A percentile compares a stretch with the other conserved stretches of the same genome.
These are phyloP conservation scores for Acrobasis suavella DNA, from an alignment of 2,888 invertebrate species.

Conservation along the genomic window DNA sequence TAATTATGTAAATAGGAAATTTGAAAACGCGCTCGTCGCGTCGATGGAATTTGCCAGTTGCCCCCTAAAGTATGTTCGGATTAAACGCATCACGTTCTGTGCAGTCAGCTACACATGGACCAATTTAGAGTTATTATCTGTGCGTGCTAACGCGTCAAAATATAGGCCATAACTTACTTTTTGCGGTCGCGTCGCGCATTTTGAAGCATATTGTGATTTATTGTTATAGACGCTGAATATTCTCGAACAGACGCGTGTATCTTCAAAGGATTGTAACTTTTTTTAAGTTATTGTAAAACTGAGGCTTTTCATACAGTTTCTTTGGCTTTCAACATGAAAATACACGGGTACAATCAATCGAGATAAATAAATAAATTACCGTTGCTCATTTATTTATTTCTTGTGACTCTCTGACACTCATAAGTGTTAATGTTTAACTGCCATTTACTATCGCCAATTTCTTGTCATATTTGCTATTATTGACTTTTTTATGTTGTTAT, in stretches of 20 bases:
- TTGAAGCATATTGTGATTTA: constrained; percentile 16
- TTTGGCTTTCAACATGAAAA: too few relatives aligned
- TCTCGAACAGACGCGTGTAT: not conserved
- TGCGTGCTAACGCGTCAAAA: constrained; percentile 17
- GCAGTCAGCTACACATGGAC: constrained; percentile 34
- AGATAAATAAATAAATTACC: too few relatives aligned
- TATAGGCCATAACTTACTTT: constrained; percentile 20
- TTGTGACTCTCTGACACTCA: too few relatives aligned
- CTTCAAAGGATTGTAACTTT: not conserved
- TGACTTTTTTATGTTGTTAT: too few relatives aligned
- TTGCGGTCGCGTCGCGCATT: constrained; percentile 1
- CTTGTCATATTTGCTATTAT: too few relatives aligned
- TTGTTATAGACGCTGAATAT: constrained; percentile 12
- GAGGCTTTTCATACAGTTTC: too few relatives aligned
- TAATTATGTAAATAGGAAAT: constrained; percentile 66
- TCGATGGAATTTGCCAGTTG: not conserved
- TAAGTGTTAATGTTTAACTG: too few relatives aligned
- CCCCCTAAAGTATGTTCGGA: constrained; percentile 32
- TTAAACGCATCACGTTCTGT: constrained; percentile 44
- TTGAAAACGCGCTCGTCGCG: constrained; percentile 35
- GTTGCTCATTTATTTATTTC: too few relatives aligned
- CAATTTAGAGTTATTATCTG: constrained; percentile 31
- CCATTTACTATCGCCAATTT: too few relatives aligned
- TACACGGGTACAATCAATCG: too few relatives aligned
- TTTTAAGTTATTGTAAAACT: too few relatives aligned